Conservation (phyloP, 2,113 vertebrate genomes). For the Gorsachius goisagi region DNA sequence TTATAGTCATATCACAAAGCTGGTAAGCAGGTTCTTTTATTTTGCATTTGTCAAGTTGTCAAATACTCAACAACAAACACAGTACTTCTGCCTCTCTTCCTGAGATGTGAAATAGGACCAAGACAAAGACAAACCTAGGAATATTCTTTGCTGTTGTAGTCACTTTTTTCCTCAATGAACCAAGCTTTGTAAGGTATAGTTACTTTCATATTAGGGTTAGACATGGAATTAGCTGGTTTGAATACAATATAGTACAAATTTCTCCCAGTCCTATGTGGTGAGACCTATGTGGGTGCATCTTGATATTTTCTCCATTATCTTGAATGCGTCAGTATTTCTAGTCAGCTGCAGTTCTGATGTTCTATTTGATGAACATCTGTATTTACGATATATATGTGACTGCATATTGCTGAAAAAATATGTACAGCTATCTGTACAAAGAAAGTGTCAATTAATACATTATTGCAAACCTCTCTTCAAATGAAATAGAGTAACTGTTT, state of each 20-base stretch:
- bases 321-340: neutral
- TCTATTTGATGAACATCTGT: neutral
- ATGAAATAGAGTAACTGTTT: neutral
- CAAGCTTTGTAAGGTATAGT: rapidly evolving
- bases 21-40: conserved; percentile 7
- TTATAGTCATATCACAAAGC: neutral
- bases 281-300: neutral
- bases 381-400: neutral
- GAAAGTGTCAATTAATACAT: neutral
- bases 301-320: neutral
- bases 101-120: neutral
- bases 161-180: neutral
- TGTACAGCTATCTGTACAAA: rapidly evolving
- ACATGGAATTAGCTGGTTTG: neutral
- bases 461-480: neutral
- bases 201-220: neutral
- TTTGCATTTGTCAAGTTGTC: conserved; percentile 26
- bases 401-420: neutral
- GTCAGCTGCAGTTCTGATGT: neutral
- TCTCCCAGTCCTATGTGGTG: neutral
- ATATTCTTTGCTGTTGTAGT: neutral
- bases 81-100: neutral
- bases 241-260: neutral
- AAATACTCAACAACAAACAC: neutral
- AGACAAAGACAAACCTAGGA: neutral